Conservation (phyloP, 1,140 invertebrate genomes). For the Zophobas atratus region DNA sequence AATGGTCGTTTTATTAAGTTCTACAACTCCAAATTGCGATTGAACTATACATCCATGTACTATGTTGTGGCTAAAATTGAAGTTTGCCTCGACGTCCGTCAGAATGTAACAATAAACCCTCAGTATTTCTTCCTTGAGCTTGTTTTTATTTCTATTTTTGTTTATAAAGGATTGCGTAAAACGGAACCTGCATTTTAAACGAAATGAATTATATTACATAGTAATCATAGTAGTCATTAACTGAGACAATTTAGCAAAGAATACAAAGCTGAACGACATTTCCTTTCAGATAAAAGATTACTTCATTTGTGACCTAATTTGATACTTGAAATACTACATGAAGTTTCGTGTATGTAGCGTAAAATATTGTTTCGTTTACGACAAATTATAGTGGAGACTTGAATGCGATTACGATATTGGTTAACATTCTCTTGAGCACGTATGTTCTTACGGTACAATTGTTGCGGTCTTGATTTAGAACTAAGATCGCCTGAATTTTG, state of each 20-base stretch:
- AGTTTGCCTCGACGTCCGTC: too few relatives aligned
- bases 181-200: not conserved
- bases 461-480: too few relatives aligned
- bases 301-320: conserved; percentile 16
- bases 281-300: conserved; percentile 12
- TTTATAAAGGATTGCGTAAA: not conserved
- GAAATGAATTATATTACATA: not conserved
- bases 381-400: not conserved
- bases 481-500: too few relatives aligned
- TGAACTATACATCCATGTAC: too few relatives aligned
- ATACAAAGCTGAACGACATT: conserved; percentile 3
- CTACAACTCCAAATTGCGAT: too few relatives aligned
- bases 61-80: too few relatives aligned
- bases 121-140: too few relatives aligned
- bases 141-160: too few relatives aligned
- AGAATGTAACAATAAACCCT: too few relatives aligned
- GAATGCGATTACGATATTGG: not conserved
- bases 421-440: not conserved
- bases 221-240: not conserved
- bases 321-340: not conserved
- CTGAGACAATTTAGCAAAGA: conserved; percentile 2
- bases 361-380: not conserved
- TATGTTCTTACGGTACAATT: not conserved
- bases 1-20: too few relatives aligned
- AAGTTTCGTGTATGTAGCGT: not conserved